Evolutionary conservation across 2,888 invertebrate genomes (phyloP).

Genomic region (Drosophila leonis): DNA sequence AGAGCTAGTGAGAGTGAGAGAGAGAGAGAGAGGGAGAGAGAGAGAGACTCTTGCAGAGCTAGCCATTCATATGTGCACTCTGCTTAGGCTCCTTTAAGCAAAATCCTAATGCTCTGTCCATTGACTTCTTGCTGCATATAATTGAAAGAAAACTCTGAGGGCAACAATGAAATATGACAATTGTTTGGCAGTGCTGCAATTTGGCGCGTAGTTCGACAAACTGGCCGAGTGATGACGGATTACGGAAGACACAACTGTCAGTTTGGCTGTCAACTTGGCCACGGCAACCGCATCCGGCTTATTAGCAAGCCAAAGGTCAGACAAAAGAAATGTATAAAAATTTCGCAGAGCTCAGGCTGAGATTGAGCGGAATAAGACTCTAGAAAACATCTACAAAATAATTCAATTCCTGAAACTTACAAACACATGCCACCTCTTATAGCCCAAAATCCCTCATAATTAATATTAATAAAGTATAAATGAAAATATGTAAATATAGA

Average conservation of each 20-base stretch:
- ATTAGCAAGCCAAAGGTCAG: constrained; percentile 3
- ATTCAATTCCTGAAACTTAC: no score
- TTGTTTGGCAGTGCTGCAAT: not conserved
- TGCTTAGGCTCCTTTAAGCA: not conserved
- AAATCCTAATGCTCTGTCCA: not conserved
- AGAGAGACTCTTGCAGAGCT: not conserved
- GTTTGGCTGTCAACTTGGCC: constrained; percentile 15
- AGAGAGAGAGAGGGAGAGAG: not conserved
- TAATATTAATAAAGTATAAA: no score
- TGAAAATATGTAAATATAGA: no score
- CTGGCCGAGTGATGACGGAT: constrained; percentile 43
- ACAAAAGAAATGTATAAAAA: constrained; percentile 26
- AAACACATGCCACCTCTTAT: no score
- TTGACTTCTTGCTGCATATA: not conserved
- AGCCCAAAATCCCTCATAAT: no score
- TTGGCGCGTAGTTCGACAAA: constrained; percentile 29
- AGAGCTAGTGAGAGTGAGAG: not conserved
- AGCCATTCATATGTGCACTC: not conserved
- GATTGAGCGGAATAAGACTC: not conserved
- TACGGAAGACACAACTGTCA: constrained; percentile 24
- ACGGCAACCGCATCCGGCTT: constrained; percentile 42
- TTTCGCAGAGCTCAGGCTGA: constrained; percentile 19
- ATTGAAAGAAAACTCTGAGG: not conserved
- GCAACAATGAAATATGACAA: constrained; percentile 1
- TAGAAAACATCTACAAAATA: no score